These are phyloP conservation scores for Todiramphus chloris DNA, from an alignment of 2,113 vertebrate genomes.

Conservation along the genomic window DNA sequence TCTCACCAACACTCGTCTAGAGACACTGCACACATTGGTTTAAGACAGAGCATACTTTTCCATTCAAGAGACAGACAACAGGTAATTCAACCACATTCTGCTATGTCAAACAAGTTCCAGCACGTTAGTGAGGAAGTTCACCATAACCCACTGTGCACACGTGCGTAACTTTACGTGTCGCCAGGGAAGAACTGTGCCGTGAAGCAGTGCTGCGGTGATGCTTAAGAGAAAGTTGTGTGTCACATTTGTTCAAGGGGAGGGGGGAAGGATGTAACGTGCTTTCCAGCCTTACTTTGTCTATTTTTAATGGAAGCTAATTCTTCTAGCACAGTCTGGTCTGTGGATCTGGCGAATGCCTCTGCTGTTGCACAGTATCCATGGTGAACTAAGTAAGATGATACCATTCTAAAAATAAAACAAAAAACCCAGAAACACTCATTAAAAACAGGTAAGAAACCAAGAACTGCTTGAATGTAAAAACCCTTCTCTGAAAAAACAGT, in stretches of 20 bases:
- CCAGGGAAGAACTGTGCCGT: background rate
- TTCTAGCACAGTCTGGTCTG: slow-evolving; percentile 97
- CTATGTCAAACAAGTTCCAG: background rate
- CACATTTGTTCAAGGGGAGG: background rate
- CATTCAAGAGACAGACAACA: background rate
- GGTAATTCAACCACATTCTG: background rate
- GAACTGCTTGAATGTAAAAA: background rate
- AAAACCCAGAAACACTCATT: slow-evolving; percentile 29
- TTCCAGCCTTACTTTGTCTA: slow-evolving; percentile 91
- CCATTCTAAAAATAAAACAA: slow-evolving; percentile 86
- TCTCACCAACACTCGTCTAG: background rate
- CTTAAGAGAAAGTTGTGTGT: background rate
- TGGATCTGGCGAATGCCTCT: slow-evolving; percentile 97
- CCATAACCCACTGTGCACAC: background rate
- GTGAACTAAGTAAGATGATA: slow-evolving; percentile 97
- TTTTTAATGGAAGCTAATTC: slow-evolving; percentile 99
- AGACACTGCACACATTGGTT: background rate
- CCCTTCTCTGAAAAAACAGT: background rate
- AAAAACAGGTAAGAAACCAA: slow-evolving; percentile 28
- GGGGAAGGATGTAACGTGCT: slow-evolving; percentile 1
- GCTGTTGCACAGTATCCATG: slow-evolving; percentile 98
- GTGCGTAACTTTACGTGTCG: background rate
- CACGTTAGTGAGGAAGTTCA: background rate
- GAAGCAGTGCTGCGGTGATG: background rate
- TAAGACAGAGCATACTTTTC: background rate